These are phyloP conservation scores for Drosophila auraria DNA, from an alignment of 1,140 invertebrate species.

Conservation along the genomic window DNA sequence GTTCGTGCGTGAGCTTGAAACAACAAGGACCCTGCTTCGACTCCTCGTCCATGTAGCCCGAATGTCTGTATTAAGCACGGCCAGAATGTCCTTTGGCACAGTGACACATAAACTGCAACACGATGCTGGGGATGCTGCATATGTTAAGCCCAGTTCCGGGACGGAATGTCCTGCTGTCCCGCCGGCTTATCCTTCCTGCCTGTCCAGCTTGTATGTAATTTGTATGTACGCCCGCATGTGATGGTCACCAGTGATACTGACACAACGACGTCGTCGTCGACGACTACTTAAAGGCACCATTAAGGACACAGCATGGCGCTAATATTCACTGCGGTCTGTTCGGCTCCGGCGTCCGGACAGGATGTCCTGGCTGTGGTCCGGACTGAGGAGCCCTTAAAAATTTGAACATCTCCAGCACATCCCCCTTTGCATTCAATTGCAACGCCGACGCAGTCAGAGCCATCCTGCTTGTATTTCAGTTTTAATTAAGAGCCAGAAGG, in stretches of 20 bases:
- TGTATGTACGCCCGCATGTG: conserved; percentile 54
- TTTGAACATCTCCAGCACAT: conserved; percentile 23
- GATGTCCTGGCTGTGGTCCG: background rate
- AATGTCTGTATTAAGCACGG: conserved; percentile 50
- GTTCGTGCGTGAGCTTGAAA: conserved; percentile 28
- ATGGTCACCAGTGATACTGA: conserved; percentile 38
- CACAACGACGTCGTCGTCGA: conserved; percentile 15
- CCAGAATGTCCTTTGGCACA: conserved; percentile 60
- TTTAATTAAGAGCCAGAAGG: conserved; percentile 57
- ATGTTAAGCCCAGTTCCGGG: conserved; percentile 22
- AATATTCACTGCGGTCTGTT: conserved; percentile 46
- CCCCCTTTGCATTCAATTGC: conserved; percentile 14
- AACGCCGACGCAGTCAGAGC: conserved; percentile 30
- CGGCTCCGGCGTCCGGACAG: background rate
- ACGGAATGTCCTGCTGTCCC: conserved; percentile 3
- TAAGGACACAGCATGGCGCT: conserved; percentile 65
- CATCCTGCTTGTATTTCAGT: conserved; percentile 53
- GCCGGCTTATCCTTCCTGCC: conserved; percentile 25
- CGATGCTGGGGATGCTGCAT: conserved; percentile 29
- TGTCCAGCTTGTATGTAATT: conserved; percentile 51
- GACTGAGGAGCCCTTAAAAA: conserved; percentile 11
- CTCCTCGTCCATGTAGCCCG: conserved; percentile 14
- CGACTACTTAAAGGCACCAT: conserved; percentile 46
- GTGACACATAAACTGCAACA: conserved; percentile 67
- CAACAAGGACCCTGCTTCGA: conserved; percentile 10